A percentile compares a stretch with the other conserved stretches of the same genome.
These are phyloP conservation scores for Sandelia bainsii DNA, from an alignment of 2,797 vertebrate species.

Conservation along the genomic window DNA sequence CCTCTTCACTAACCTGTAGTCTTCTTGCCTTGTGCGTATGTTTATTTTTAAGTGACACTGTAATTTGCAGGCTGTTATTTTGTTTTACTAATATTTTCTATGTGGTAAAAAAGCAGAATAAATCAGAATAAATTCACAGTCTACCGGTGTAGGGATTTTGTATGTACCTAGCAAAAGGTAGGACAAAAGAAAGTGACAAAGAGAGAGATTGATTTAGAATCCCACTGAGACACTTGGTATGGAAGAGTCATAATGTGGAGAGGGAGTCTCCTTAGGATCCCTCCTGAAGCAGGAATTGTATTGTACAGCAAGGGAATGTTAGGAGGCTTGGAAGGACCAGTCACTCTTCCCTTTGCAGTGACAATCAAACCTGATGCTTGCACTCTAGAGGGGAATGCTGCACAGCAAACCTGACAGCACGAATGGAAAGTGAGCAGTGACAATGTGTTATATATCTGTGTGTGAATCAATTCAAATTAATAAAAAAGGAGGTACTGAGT, in stretches of 20 bases:
- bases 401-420: slow-evolving; percentile 19
- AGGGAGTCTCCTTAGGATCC: slow-evolving; percentile 30
- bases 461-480: neutral
- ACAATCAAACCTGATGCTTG: slow-evolving; percentile 61
- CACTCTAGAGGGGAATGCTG: slow-evolving; percentile 44
- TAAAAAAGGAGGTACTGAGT: neutral
- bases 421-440: neutral
- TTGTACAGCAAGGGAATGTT: slow-evolving; percentile 1
- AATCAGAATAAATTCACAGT: neutral
- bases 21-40: neutral
- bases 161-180: too few relatives aligned
- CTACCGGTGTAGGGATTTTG: neutral
- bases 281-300: slow-evolving; percentile 29
- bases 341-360: slow-evolving; percentile 39
- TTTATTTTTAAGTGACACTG: too few relatives aligned
- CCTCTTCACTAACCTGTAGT: neutral
- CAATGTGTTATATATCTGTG: too few relatives aligned
- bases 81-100: neutral
- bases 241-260: slow-evolving; percentile 32
- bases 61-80: neutral
- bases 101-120: neutral
- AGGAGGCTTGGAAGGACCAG: slow-evolving; percentile 23
- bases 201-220: too few relatives aligned
- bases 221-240: slow-evolving; percentile 11
- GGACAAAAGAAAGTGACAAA: too few relatives aligned